A percentile compares a stretch with the other conserved stretches of the same genome.
These are phyloP conservation scores for Lucifuga dentata DNA, from an alignment of 2,113 vertebrate genomes.

Conservation along the genomic window DNA sequence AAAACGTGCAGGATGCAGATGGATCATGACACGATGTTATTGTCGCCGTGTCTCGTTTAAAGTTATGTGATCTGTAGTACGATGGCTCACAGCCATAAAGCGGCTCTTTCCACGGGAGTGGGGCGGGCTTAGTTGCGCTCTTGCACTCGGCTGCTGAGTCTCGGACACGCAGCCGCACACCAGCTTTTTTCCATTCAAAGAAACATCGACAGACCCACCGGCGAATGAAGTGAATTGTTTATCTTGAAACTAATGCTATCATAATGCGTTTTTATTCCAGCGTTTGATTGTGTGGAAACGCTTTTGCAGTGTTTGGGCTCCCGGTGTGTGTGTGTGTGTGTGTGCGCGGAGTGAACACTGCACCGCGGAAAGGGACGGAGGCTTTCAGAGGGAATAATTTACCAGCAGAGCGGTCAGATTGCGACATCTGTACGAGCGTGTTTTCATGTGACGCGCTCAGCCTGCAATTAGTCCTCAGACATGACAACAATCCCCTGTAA, in stretches of 20 bases:
- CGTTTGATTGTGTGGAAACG: constrained; percentile 6
- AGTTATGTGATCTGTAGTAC: constrained; percentile 70
- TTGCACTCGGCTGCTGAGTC: constrained; percentile 66
- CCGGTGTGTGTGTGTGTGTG: constrained; percentile 12
- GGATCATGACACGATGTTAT: constrained; percentile 12
- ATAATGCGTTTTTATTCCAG: no score
- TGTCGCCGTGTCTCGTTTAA: constrained; percentile 54
- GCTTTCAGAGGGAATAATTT: constrained; percentile 63
- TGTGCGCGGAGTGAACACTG: constrained; percentile 38
- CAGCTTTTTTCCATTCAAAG: constrained; percentile 18
- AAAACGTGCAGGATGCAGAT: constrained; percentile 5
- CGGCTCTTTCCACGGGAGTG: constrained; percentile 64
- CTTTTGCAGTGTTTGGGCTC: constrained; percentile 9
- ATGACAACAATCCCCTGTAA: constrained; percentile 5
- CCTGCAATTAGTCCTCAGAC: constrained; percentile 17
- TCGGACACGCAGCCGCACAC: constrained; percentile 73
- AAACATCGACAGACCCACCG: background rate
- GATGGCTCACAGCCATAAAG: constrained; percentile 50
- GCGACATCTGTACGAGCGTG: constrained; percentile 70
- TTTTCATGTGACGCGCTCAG: constrained; percentile 58
- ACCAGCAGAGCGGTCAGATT: constrained; percentile 69
- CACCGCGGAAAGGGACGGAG: constrained; percentile 47
- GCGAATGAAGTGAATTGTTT: constrained; percentile 28
- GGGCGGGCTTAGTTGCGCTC: constrained; percentile 78
- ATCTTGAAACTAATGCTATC: constrained; percentile 43